Percentiles rank a stretch among this genome's conserved stretches.
These are phyloP conservation scores for Calyptommatus sinebrachiatus DNA, from an alignment of 2,113 vertebrate genomes.

Conservation along the genomic window DNA sequence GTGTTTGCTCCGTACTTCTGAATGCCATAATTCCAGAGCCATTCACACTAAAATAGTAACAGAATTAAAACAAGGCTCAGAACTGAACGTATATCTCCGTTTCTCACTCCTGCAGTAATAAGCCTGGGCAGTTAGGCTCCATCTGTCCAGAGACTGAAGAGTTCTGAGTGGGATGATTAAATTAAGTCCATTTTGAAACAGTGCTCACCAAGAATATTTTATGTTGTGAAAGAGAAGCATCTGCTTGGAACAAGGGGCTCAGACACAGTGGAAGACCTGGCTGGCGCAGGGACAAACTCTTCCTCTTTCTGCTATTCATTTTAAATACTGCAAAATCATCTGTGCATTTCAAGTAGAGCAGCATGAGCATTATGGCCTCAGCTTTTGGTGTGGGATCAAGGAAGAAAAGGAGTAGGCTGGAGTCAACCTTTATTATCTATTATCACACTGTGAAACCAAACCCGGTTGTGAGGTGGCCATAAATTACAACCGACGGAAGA, in stretches of 20 bases:
- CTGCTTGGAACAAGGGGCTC: background rate
- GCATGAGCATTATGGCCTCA: no score
- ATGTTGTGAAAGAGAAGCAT: background rate
- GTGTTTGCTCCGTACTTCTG: background rate
- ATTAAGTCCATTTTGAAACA: constrained; percentile 6
- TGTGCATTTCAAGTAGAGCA: background rate
- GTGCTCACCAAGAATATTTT: background rate
- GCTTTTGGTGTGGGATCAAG: no score
- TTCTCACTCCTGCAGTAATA: background rate
- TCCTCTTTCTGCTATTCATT: background rate
- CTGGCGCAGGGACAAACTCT: rapidly evolving
- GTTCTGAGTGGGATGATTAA: constrained; percentile 15
- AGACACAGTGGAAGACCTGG: background rate
- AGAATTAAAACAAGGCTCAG: background rate
- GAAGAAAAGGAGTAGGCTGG: no score
- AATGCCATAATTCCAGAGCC: background rate
- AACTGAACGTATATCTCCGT: background rate
- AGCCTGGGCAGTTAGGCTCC: background rate
- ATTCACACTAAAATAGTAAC: background rate
- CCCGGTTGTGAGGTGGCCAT: no score
- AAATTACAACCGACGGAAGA: no score
- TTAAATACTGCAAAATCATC: background rate
- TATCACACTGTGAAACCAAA: no score
- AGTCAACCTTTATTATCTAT: no score
- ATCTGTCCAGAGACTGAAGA: background rate